phyloP scores from a whole-genome alignment of 2,888 invertebrate genomes.

The Latrodectus hesperus region DNA sequence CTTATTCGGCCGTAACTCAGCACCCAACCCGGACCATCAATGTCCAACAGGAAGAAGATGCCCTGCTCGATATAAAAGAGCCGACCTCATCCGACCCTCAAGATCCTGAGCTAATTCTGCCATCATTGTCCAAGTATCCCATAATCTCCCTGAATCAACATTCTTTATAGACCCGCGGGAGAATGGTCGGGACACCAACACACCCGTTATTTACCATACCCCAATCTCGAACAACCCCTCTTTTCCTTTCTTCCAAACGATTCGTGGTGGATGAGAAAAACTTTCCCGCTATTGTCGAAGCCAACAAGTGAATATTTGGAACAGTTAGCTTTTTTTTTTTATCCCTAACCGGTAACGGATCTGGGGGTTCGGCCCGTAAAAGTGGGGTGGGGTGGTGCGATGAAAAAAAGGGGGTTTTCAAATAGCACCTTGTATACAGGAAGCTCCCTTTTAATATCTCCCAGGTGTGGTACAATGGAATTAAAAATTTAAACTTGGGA shows the following conservation, averaged over 20 bases:
- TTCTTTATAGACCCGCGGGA: slow-evolving; percentile 48
- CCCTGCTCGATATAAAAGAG: not conserved
- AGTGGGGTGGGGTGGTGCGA: slow-evolving; percentile 41
- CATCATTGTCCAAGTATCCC: slow-evolving; percentile 35
- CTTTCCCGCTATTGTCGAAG: slow-evolving; percentile 26
- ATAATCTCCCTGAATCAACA: slow-evolving; percentile 45
- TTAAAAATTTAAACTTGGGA: slow-evolving; percentile 66
- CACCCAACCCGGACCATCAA: slow-evolving; percentile 28
- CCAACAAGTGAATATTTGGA: slow-evolving; percentile 50
- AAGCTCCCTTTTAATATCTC: slow-evolving; percentile 14
- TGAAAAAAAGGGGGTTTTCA: not conserved
- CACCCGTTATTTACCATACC: slow-evolving; percentile 64
- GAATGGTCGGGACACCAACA: slow-evolving; percentile 23
- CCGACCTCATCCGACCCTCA: not conserved
- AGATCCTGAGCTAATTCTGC: slow-evolving; percentile 8
- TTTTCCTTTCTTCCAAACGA: not conserved
- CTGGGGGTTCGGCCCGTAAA: slow-evolving; percentile 22
- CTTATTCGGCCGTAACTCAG: slow-evolving; percentile 27
- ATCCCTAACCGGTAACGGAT: slow-evolving; percentile 44
- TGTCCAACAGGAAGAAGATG: slow-evolving; percentile 30
- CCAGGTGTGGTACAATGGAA: slow-evolving; percentile 21
- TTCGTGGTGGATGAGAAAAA: slow-evolving; percentile 13
- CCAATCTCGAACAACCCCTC: slow-evolving; percentile 4
- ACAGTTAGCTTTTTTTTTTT: slow-evolving; percentile 22
- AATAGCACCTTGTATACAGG: slow-evolving; percentile 50